These are phyloP conservation scores for Huso huso DNA, from an alignment of 2,797 vertebrate genomes.

Conservation along the genomic window DNA sequence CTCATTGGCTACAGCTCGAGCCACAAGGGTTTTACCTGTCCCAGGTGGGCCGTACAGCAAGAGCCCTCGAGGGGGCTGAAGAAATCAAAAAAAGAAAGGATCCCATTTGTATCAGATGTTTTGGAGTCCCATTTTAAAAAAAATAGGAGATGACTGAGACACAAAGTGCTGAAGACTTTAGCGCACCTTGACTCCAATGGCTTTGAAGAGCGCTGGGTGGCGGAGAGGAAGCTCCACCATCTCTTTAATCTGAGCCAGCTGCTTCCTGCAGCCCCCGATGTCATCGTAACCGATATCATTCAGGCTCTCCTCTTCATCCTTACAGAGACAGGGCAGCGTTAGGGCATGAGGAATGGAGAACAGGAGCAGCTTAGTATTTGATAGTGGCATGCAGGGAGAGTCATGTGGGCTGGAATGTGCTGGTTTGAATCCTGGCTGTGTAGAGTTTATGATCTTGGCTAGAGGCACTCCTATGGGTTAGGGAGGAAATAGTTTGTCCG, in stretches of 20 bases:
- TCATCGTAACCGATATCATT: slow-evolving; percentile 50
- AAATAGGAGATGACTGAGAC: not conserved
- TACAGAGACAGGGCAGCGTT: too few relatives aligned
- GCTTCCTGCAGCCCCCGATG: slow-evolving; percentile 48
- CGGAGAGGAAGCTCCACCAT: slow-evolving; percentile 50
- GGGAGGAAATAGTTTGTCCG: too few relatives aligned
- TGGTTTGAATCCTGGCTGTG: too few relatives aligned
- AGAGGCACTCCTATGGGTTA: too few relatives aligned
- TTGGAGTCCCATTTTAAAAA: not conserved
- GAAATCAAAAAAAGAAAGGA: not conserved
- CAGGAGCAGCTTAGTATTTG: too few relatives aligned
- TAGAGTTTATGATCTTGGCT: too few relatives aligned
- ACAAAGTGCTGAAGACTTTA: not conserved
- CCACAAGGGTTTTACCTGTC: slow-evolving; percentile 64
- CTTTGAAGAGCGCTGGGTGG: slow-evolving; percentile 47
- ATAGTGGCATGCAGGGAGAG: too few relatives aligned
- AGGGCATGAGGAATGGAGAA: too few relatives aligned
- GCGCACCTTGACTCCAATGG: slow-evolving; percentile 48
- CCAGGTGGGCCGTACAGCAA: slow-evolving; percentile 63
- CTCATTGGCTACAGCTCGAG: slow-evolving; percentile 64
- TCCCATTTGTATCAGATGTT: not conserved
- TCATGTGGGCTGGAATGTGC: too few relatives aligned
- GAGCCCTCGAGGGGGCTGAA: slow-evolving; percentile 61
- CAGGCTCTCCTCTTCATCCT: slow-evolving; percentile 49
- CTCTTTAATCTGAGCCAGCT: slow-evolving; percentile 51